Evolutionary conservation across 2,797 vertebrate genomes (phyloP).

Genomic region (Pachyuromys duprasi): DNA sequence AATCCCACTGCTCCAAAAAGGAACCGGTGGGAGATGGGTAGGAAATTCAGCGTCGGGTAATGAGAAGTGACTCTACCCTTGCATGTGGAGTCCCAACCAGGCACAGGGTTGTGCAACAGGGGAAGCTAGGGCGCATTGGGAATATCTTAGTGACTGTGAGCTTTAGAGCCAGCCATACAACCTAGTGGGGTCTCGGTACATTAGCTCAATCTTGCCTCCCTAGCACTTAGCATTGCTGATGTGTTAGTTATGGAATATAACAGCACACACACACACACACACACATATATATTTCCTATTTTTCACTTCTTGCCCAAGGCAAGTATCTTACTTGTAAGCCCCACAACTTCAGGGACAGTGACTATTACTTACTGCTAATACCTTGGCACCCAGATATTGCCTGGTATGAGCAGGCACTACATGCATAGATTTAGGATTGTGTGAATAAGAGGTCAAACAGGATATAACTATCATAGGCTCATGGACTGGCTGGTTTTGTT

Average conservation of each 20-base stretch:
- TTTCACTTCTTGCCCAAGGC: no score
- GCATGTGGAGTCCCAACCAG: rapidly evolving
- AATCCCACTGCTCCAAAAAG: not conserved
- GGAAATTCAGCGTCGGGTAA: not conserved
- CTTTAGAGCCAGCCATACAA: not conserved
- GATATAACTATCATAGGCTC: not conserved
- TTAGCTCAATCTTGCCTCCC: not conserved
- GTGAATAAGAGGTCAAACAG: not conserved
- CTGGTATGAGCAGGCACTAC: not conserved
- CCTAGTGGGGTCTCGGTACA: not conserved
- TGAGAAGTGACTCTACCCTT: not conserved
- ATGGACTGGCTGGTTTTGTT: not conserved
- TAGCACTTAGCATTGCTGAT: not conserved
- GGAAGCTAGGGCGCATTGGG: not conserved
- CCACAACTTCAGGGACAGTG: rapidly evolving
- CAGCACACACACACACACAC: no score
- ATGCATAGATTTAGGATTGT: not conserved
- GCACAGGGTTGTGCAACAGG: not conserved
- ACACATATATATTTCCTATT: no score
- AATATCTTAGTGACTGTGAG: not conserved
- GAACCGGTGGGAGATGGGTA: not conserved
- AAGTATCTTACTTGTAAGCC: no score
- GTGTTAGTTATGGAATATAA: not conserved
- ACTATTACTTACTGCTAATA: not conserved
- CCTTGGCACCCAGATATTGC: not conserved